Evolutionary conservation across 2,888 invertebrate species (phyloP), one percentile per base, ranked within the genome.

Genomic region (Nysson spinosus): DNA sequence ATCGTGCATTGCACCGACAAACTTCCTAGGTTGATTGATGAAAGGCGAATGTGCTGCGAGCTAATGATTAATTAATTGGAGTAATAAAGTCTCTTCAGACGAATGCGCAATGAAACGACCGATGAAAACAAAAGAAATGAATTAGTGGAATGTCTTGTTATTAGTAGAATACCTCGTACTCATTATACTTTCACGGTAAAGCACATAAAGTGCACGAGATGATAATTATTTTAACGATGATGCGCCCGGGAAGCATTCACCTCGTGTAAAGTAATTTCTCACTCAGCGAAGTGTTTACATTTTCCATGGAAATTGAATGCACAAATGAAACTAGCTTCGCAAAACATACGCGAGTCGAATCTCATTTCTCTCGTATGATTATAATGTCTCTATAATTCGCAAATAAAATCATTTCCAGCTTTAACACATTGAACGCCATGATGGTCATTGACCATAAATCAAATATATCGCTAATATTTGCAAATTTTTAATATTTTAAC

Each of bases 151-250:
- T 7, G 40, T 60, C 56, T 69, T 64, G 28, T 22, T n/a, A n/a
- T n/a, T n/a, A n/a, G n/a, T n/a, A 60, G 63, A 69, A 56, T 55
- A 57, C 63, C 60, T 54, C 52, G 44, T 50, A 34, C 61, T 69
- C 72, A 40, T 72, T 69, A 73, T 67, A 70, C 54, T 70, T 64
- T 69, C 67, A 72, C 72, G 69, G 60, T 65, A 57, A 60, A 61
- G 60, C 66, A 63, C 66, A 49, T 69, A 66, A 58, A 63, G 17
- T 63, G 60, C 47, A 57, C 44, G 42, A 73, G 65, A 60, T 60
- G 69, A 66, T 72, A 69, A 72, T 72, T 72, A 69, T 72, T 69
- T 72, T 72, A 73, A 73, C 72, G 69, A 72, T 44, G 63, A 63
- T 35, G 58, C 57, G 46, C 63, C 9, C 60, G 71, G 56, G 54